Evolutionary conservation across 2,888 invertebrate species (phyloP), one percentile per base, ranked within the genome.

Genomic region (Eupithecia insigniata): DNA sequence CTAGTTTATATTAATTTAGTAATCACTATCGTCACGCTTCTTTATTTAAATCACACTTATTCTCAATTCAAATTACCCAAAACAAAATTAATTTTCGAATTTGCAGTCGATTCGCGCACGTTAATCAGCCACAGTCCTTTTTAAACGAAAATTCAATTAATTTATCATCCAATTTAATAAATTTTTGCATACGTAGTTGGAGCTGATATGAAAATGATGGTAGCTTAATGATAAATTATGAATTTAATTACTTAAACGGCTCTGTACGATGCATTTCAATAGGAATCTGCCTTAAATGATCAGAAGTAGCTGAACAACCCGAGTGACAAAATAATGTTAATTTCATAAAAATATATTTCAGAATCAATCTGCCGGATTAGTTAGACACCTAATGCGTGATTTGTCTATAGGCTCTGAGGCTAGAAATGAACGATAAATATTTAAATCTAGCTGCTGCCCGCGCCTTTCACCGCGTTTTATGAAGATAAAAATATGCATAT

Each of bases 191-290:
- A 39, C 26, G 39, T 71, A 72, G 68, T 73, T 70, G 75, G 71
- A 61, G 66, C 70, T 66, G 58, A 60, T 71, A 55, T 62, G 61
- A 32, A 62, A 62, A 62, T 62, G 34, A 81, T 77, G 77, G 76
- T 73, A 74, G 76, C 73, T 75, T 76, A 79, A 80, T 81, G 67
- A 81, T 80, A 78, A 80, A 81, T 81, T 75, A 78, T 72, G 51
- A 78, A 80, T 79, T 78, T 51, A 78, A 81, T 81, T 78, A 76
- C 79, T 74, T 66, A 55, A 69, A 64, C 39, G 43, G 16, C 61
- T 62, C 34, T 60, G 61, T 22, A 62, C 61, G 43, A 22, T 69
- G 51, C 64, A 51, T 69, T 32, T 67, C 66, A 69, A 74, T 71
- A 55, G 36, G 39, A 62, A 55, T 67, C 64, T 14, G 28, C 8